These are phyloP conservation scores for Anoncus sp. DNA, from an alignment of 2,888 invertebrate genomes.

Conservation along the genomic window DNA sequence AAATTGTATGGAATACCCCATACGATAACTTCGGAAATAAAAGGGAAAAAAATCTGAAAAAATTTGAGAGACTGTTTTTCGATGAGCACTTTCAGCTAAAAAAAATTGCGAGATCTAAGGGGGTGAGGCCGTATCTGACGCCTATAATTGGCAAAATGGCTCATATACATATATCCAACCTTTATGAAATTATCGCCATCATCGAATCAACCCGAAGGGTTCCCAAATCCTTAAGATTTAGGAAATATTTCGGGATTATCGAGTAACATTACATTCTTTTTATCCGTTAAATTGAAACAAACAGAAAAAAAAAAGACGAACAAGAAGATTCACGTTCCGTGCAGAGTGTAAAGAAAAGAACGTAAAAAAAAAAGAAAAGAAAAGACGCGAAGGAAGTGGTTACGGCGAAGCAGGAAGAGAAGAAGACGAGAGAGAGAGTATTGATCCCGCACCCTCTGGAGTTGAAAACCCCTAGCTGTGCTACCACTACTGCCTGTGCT, in stretches of 20 bases:
- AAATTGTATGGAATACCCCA: too few species aligned
- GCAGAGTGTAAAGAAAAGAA: slow-evolving; percentile 29
- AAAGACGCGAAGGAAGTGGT: slow-evolving; percentile 56
- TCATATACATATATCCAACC: background rate
- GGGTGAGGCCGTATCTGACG: too few species aligned
- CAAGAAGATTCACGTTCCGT: slow-evolving; percentile 32
- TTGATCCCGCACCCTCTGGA: slow-evolving; percentile 81
- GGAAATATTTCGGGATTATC: slow-evolving; percentile 3
- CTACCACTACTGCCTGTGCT: slow-evolving; percentile 47
- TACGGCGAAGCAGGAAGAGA: slow-evolving; percentile 67
- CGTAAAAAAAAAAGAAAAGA: slow-evolving; percentile 13
- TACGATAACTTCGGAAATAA: too few species aligned
- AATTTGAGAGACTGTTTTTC: too few species aligned
- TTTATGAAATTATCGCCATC: background rate
- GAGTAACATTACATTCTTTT: slow-evolving; percentile 5
- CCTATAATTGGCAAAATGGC: too few species aligned
- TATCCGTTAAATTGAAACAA: slow-evolving; percentile 20
- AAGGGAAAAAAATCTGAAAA: too few species aligned
- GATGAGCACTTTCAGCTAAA: too few species aligned
- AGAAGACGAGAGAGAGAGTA: slow-evolving; percentile 82
- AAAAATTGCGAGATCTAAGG: too few species aligned
- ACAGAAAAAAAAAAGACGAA: slow-evolving; percentile 18
- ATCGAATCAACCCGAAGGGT: background rate
- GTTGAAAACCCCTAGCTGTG: slow-evolving; percentile 74
- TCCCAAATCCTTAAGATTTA: background rate